Conservation (phyloP, 2,113 vertebrate genomes). For the Cryptotis parvus region DNA sequence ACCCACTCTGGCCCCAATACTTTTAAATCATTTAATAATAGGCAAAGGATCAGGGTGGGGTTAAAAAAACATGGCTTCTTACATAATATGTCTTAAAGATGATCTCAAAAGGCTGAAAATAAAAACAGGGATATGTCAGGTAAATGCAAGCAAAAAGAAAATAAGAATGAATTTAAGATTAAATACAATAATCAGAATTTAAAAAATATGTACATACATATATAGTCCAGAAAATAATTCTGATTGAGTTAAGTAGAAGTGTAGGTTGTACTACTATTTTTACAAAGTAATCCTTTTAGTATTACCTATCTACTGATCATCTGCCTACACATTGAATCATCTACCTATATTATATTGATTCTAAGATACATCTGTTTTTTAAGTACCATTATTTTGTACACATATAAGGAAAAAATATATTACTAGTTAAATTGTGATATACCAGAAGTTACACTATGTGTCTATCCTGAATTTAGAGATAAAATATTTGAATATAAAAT, state of each 20-base stretch:
- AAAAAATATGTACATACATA: background rate
- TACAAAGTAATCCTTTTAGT: too few relatives aligned
- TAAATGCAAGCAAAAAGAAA: constrained; percentile 49
- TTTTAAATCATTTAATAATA: constrained; percentile 42
- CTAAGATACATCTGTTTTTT: background rate
- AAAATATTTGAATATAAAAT: constrained; percentile 16
- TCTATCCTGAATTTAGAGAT: constrained; percentile 1
- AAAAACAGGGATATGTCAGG: background rate
- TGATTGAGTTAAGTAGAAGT: background rate
- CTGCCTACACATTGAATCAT: background rate
- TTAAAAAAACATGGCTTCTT: constrained; percentile 3
- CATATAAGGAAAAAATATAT: background rate
- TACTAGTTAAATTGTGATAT: constrained; percentile 39
- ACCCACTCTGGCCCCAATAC: background rate
- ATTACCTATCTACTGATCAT: background rate
- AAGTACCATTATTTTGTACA: constrained; percentile 32
- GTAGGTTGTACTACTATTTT: background rate
- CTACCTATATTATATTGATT: background rate
- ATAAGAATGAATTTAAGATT: constrained; percentile 37
- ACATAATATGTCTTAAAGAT: background rate
- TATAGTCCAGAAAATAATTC: background rate
- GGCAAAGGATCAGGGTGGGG: background rate
- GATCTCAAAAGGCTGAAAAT: constrained; percentile 3
- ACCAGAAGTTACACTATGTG: background rate
- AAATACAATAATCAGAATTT: background rate